Percentiles rank a stretch among this genome's conserved stretches.
Conservation (phyloP, 2,113 vertebrate species). For the Podiceps cristatus region DNA sequence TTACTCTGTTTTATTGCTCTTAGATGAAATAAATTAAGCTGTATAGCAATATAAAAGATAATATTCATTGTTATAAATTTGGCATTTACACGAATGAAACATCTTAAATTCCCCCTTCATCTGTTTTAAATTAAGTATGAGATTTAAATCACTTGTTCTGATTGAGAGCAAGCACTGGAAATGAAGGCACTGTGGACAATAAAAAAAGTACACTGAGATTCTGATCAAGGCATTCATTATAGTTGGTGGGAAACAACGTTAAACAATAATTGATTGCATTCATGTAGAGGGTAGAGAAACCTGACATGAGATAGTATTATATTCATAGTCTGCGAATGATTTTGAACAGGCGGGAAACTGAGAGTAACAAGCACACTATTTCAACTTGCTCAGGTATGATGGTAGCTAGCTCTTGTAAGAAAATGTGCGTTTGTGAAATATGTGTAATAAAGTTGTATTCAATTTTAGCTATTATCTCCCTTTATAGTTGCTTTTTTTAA, state of each 20-base stretch:
- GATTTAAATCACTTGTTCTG: slow-evolving; percentile 49
- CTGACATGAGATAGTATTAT: neutral
- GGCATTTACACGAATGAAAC: slow-evolving; percentile 29
- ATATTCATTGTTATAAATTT: slow-evolving; percentile 52
- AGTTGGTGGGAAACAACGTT: neutral
- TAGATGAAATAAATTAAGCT: slow-evolving; percentile 60
- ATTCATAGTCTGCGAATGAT: neutral
- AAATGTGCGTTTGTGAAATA: neutral
- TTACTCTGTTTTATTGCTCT: slow-evolving; percentile 55
- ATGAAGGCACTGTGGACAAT: neutral
- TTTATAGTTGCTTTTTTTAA: neutral
- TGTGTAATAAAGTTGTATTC: neutral
- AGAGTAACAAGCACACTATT: neutral
- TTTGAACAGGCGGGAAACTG: neutral
- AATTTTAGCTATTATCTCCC: neutral
- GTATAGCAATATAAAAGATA: slow-evolving; percentile 26
- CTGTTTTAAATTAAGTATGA: slow-evolving; percentile 61
- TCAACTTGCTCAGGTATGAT: neutral
- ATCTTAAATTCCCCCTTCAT: slow-evolving; percentile 41
- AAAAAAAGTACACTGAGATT: neutral
- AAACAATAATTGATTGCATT: slow-evolving; percentile 32
- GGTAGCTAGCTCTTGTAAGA: neutral
- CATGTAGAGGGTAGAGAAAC: neutral
- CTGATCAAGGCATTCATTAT: slow-evolving; percentile 26
- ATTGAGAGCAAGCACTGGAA: slow-evolving; percentile 25